Percentiles rank a stretch among this genome's conserved stretches.
Evolutionary conservation across 2,113 vertebrate genomes (phyloP).

Genomic region (Aptenodytes patagonicus): DNA sequence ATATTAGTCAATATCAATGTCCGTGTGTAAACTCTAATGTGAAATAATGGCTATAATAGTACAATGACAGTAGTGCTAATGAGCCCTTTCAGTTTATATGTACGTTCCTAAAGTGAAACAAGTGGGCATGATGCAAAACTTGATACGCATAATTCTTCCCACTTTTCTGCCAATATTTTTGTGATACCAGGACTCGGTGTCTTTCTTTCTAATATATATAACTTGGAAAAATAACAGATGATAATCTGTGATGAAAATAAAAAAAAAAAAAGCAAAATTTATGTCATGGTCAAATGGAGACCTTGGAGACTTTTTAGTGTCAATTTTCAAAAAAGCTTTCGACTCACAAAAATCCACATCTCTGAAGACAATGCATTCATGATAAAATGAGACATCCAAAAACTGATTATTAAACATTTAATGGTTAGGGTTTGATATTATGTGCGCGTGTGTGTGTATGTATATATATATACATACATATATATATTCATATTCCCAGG

Average conservation of each 20-base stretch:
- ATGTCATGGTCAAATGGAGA: neutral
- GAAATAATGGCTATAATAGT: neutral
- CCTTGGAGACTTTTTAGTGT: neutral
- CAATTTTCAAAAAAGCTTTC: neutral
- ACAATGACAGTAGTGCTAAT: neutral
- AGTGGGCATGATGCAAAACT: neutral
- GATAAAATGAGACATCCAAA: neutral
- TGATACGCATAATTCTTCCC: neutral
- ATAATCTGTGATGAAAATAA: neutral
- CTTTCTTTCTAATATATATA: neutral
- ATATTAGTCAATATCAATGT: neutral
- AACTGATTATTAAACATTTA: neutral
- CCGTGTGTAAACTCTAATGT: neutral
- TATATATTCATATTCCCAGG: neutral
- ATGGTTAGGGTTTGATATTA: neutral
- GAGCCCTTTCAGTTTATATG: neutral
- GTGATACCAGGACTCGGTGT: neutral
- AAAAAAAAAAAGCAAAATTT: neutral
- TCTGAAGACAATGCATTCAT: neutral
- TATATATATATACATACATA: neutral
- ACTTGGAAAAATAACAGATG: neutral
- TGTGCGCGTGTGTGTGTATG: rapidly evolving
- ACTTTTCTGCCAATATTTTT: neutral
- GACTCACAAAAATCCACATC: neutral
- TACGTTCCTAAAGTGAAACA: neutral